Conservation (phyloP, 2,113 vertebrate species). For the Calyptomena viridis region DNA sequence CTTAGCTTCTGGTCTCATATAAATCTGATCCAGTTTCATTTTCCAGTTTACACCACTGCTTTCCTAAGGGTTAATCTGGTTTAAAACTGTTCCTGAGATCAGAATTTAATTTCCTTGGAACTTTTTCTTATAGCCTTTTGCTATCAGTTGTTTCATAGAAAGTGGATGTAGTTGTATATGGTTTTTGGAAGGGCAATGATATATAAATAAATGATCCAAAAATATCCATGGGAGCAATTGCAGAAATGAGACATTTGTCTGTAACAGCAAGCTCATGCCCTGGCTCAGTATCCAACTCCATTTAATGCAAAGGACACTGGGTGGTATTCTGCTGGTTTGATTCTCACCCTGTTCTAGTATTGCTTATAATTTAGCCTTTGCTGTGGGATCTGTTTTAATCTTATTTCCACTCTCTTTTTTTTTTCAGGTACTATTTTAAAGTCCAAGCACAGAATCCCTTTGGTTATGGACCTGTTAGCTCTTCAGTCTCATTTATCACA, state of each 20-base stretch:
- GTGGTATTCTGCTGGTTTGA: background rate
- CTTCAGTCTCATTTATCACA: conserved; percentile 90
- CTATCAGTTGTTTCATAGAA: background rate
- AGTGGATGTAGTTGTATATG: background rate
- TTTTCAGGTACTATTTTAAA: conserved; percentile 95
- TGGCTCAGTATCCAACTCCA: background rate
- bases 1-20: background rate
- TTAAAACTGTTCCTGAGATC: background rate
- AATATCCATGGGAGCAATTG: background rate
- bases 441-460: conserved; percentile 94
- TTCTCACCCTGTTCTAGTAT: background rate
- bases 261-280: background rate
- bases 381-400: background rate
- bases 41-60: background rate
- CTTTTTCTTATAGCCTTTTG: background rate
- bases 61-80: background rate
- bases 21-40: background rate
- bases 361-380: background rate
- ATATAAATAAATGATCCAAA: background rate
- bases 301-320: background rate
- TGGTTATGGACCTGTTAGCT: conserved; percentile 91
- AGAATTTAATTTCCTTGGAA: background rate
- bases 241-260: background rate
- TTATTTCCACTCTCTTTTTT: background rate
- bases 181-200: background rate